phyloP scores from a whole-genome alignment of 2,113 vertebrate genomes.

The Dipodomys stephensi region DNA sequence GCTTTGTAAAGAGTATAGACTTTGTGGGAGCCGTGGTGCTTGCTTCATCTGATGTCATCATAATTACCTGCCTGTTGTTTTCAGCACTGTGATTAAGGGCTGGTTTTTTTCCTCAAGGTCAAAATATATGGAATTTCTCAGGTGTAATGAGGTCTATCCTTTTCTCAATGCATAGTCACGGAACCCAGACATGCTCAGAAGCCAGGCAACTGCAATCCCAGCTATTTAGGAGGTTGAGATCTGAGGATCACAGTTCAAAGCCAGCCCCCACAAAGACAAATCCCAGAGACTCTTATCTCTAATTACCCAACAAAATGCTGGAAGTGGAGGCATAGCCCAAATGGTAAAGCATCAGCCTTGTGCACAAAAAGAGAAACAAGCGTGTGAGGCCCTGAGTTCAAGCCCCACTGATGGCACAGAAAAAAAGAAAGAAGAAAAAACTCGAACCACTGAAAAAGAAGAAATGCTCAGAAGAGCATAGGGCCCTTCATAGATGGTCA shows the following conservation, averaged over 20 bases:
- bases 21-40: background rate
- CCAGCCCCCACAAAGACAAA: no score
- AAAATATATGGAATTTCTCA: background rate
- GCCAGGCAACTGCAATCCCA: no score
- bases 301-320: no score
- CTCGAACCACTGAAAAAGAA: no score
- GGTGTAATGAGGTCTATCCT: background rate
- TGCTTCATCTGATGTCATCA: background rate
- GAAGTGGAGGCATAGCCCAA: no score
- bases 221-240: no score
- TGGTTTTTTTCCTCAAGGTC: background rate
- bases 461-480: no score
- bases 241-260: no score
- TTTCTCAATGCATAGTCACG: background rate
- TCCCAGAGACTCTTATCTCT: no score
- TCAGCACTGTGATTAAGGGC: conserved; percentile 9
- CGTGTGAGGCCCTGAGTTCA: no score
- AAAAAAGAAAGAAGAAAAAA: background rate
- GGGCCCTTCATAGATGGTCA: background rate
- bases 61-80: background rate
- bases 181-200: background rate
- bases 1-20: background rate
- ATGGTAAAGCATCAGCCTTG: no score
- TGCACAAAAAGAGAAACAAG: no score
- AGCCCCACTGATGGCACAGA: background rate